Percentiles rank a stretch among this genome's conserved stretches.
These are phyloP conservation scores for Lipophrys pholis DNA, from an alignment of 2,113 vertebrate species.

Conservation along the genomic window DNA sequence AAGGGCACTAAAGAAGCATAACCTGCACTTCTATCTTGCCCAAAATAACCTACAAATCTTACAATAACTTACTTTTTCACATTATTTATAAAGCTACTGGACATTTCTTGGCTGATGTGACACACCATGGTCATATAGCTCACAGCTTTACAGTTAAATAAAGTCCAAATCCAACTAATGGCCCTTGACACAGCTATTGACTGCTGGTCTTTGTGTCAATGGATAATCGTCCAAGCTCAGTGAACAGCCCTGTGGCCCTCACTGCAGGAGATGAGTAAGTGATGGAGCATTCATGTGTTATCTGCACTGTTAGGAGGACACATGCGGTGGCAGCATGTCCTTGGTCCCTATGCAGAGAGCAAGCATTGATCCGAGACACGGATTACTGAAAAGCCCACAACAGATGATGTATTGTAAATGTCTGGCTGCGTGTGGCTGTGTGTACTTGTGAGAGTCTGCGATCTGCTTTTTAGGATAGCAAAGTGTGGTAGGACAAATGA, in stretches of 20 bases:
- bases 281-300: constrained; percentile 47
- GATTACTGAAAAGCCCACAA: constrained; percentile 71
- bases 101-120: not conserved
- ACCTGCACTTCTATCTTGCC: not conserved
- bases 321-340: constrained; percentile 69
- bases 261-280: constrained; percentile 59
- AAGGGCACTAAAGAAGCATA: too few species aligned
- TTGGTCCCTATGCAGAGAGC: constrained; percentile 51
- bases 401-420: constrained; percentile 67
- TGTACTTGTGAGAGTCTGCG: constrained; percentile 23
- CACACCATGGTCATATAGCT: not conserved
- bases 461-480: constrained; percentile 9
- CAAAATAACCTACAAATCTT: too few species aligned
- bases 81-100: too few species aligned
- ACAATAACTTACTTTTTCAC: too few species aligned
- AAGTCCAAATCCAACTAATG: constrained; percentile 54
- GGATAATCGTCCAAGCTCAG: constrained; percentile 59
- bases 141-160: constrained; percentile 17
- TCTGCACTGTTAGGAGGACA: constrained; percentile 62
- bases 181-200: constrained; percentile 66
- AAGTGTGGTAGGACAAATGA: constrained; percentile 13
- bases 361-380: constrained; percentile 68
- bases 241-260: constrained; percentile 55
- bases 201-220: constrained; percentile 58
- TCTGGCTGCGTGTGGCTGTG: constrained; percentile 22